Evolutionary conservation across 2,888 invertebrate genomes (phyloP), one percentile per base, ranked within the genome.

Genomic region (Alcis repandata): DNA sequence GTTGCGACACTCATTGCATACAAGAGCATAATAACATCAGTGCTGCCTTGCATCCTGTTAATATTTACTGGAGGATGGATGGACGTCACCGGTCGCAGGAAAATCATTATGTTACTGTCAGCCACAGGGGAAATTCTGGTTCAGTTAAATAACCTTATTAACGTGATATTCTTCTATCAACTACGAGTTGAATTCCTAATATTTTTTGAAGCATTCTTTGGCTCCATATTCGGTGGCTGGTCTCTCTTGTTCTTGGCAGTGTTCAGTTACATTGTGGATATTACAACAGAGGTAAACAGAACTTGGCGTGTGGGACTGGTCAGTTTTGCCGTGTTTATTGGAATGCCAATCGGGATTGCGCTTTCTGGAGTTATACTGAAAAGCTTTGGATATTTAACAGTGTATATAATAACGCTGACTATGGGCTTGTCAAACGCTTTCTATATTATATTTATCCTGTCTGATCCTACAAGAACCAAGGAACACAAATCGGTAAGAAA

Each of bases 21-120:
- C 96, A 96, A 96, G 81, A 96, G 96, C 1, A 94, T 96, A 59
- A 87, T 96, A 19, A 96, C 96, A 80, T 96, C 96, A 73, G 92
- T 95, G n/a, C 88, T 96, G 9, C 96, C 96, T 32, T 95, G 96
- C 9, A 84, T 96, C 38, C 82, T 96, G 49, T 96, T 97, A 53
- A 88, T 96, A 63, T 88, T 93, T 59, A 70, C 91, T 11, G 93
- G 93, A 1, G 87, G 91, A 2, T 94, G 93, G 93, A 91, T 89
- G 66, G 92, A 93, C 68, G 80, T 87, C 17, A 84, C 86, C 22
- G 87, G 88, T 9, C 74, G 80, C 36, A 79, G 90, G 22, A 92
- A 90, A 72, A 85, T 87, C 0, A 88, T 88, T 59, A 89, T 94
- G 78, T 58, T 92, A 13, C 58, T 87, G 19, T 90, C 92, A 0